Base-by-base conservation (phyloP, 2,113 vertebrate genomes). In the Podiceps cristatus region DNA sequence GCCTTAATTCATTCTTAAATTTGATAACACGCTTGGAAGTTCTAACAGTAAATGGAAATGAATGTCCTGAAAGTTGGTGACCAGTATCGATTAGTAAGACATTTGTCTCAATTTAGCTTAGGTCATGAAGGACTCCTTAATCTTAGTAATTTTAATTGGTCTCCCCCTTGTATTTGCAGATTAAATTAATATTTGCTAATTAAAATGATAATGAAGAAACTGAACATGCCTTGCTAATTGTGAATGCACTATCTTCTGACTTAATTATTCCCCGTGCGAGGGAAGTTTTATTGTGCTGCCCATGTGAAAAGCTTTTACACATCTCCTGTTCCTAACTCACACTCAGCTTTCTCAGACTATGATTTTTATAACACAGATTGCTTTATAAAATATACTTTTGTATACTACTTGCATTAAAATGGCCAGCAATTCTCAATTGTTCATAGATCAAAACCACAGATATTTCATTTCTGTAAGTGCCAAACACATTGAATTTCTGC, bases 151-250 rank as follows among this genome's bases (percentile, higher is more conserved):
- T 97, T 94, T 60, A 84, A 49, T 95, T 94, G 90, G 92, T 96
- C 93, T 73, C 47, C 58, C 66, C 14, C 49, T 78, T 93, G 66
- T 76, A 76, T 95, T 94, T 93, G 20, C 40, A 94, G 69, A 94
- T 96, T 95, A 55, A 42, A 76, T 96, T 95, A 91, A 80, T 97
- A 91, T 94, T 97, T 93, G 84, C 84, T 90, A 91, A 95, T 94
- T 94, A 69, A 96, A 96, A 79, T 91, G 40, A 79, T 94, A 94
- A 96, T 64, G 77, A 96, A 83, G 82, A 80, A 83, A 49, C 28
- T 53, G 71, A 96, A 81, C 76, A 33, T 94, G 91, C 24, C 52
- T 86, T 78, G 45, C 17, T 91, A 91, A 62, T 86, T 92, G 76
- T 88, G 74, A 84, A 75, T 60, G 60, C 52, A 18, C 81, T 79